Conservation (phyloP, 2,113 vertebrate species). For the Toxotes chatareus region DNA sequence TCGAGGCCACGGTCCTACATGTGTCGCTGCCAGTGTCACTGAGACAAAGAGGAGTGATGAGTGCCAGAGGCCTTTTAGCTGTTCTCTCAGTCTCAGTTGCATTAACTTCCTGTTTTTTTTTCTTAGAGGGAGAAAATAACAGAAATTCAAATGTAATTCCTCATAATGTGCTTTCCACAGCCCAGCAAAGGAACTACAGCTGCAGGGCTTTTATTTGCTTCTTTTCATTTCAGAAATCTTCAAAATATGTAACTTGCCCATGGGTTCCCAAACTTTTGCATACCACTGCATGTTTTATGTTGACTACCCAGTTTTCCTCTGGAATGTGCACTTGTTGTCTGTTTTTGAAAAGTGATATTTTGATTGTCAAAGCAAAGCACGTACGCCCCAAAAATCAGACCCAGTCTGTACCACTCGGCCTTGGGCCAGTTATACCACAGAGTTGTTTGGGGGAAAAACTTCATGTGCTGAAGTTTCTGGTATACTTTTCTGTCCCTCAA, state of each 20-base stretch:
- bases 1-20: constrained; percentile 43
- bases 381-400: background rate
- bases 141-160: background rate
- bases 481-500: background rate
- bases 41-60: constrained; percentile 33
- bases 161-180: background rate
- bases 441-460: background rate
- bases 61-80: constrained; percentile 2
- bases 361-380: constrained; percentile 7
- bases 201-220: background rate
- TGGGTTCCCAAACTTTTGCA: background rate
- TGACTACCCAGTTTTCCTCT: background rate
- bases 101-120: constrained; percentile 18
- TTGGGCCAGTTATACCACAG: background rate
- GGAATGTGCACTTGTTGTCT: background rate
- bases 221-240: background rate
- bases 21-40: constrained; percentile 21
- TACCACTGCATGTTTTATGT: background rate
- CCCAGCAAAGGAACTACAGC: background rate
- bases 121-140: constrained; percentile 26
- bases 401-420: background rate
- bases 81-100: background rate
- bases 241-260: background rate
- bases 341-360: constrained; percentile 14
- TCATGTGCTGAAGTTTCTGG: background rate